Evolutionary conservation across 2,888 invertebrate genomes (phyloP).

Genomic region (Pterostichus niger): DNA sequence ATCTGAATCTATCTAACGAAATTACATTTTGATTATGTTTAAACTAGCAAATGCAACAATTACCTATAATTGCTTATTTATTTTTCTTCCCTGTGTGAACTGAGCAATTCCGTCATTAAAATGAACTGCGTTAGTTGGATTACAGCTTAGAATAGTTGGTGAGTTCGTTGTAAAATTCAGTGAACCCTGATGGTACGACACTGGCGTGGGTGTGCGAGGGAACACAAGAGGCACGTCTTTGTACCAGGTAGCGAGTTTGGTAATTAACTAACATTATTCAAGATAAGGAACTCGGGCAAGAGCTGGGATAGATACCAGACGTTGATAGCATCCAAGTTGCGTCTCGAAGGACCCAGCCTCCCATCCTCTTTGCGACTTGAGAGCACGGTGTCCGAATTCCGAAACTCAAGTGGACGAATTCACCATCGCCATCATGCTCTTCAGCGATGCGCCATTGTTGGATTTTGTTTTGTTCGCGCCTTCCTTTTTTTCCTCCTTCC

Average conservation of each 20-base stretch:
- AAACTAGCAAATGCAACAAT: no score
- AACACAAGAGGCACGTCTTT: conserved; percentile 71
- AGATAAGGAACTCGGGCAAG: conserved; percentile 73
- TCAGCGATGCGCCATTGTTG: conserved; percentile 38
- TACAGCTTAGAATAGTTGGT: neutral
- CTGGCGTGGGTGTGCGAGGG: conserved; percentile 1
- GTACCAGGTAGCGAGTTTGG: conserved; percentile 74
- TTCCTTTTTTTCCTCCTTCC: conserved; percentile 20
- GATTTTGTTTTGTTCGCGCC: conserved; percentile 37
- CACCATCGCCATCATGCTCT: conserved; percentile 12
- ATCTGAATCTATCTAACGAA: no score
- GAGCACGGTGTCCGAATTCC: conserved; percentile 11
- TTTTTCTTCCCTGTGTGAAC: no score
- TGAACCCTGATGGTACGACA: neutral
- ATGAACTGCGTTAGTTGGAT: neutral
- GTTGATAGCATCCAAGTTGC: conserved; percentile 48
- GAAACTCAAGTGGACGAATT: conserved; percentile 22
- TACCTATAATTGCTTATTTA: no score
- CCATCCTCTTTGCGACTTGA: no score
- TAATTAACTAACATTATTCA: conserved; percentile 75
- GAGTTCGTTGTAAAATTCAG: neutral
- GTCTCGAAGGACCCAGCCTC: neutral
- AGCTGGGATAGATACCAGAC: conserved; percentile 70
- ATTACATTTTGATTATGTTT: no score
- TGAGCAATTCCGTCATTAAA: no score